phyloP scores from a whole-genome alignment of 2,797 vertebrate species.

The Bucorvus abyssinicus region DNA sequence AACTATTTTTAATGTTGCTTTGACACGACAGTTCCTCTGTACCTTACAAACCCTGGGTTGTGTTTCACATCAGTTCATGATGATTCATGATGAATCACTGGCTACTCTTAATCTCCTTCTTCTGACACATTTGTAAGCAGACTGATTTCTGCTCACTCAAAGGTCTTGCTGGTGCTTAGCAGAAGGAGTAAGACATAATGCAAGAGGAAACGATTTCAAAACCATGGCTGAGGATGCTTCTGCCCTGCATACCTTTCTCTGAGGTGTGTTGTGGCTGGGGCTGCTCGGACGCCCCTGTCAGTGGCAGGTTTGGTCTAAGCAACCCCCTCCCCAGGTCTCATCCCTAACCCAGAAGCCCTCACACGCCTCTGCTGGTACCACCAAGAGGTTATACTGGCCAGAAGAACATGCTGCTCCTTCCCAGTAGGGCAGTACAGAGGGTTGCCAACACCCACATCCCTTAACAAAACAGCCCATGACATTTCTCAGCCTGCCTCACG shows the following conservation, averaged over 20 bases:
- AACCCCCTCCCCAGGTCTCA: neutral
- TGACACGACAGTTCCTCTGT: neutral
- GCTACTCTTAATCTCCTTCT: neutral
- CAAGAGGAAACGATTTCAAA: neutral
- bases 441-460: accelerated
- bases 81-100: neutral
- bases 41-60: neutral
- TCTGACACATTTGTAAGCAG: neutral
- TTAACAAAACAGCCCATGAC: accelerated
- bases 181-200: neutral
- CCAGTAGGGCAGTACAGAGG: no score
- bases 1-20: neutral
- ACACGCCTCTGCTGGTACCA: accelerated
- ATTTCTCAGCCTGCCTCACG: neutral
- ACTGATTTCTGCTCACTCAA: neutral
- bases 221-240: neutral
- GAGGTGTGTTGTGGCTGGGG: neutral
- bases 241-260: neutral
- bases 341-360: accelerated
- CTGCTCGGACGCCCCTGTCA: accelerated
- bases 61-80: neutral
- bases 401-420: neutral
- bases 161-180: neutral
- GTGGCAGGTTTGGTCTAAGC: neutral
- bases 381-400: neutral